Conservation (phyloP, 2,888 invertebrate species). For the Drosophila heteroneura region DNA sequence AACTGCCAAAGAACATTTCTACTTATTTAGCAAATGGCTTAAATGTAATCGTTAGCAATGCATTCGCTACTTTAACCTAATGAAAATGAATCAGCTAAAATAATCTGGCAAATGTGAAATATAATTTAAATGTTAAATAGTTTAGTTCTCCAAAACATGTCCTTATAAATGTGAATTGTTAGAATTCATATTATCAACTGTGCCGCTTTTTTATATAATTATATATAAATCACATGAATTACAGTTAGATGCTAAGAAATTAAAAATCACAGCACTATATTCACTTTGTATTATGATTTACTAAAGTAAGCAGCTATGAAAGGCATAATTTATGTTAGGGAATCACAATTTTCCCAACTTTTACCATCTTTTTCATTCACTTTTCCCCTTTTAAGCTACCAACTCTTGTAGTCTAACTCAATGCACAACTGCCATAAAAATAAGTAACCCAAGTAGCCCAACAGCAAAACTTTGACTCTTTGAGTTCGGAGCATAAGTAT, state of each 20-base stretch:
- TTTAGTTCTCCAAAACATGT: not conserved
- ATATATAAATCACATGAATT: constrained; percentile 16
- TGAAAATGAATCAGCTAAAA: not conserved
- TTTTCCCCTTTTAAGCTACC: not conserved
- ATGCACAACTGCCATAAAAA: constrained; percentile 58
- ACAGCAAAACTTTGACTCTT: constrained; percentile 48
- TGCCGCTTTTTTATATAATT: not conserved
- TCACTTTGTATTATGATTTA: constrained; percentile 45
- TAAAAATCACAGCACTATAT: constrained; percentile 22
- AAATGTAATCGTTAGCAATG: not conserved
- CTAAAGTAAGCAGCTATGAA: constrained; percentile 33
- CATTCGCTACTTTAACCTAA: not conserved
- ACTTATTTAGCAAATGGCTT: not conserved
- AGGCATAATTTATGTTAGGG: constrained; percentile 38
- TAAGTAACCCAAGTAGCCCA: constrained; percentile 33
- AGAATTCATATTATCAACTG: not conserved
- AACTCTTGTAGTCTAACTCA: constrained; percentile 34
- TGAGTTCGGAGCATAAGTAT: constrained; percentile 19
- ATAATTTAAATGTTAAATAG: not conserved
- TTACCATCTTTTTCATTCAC: not conserved
- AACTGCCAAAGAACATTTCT: constrained; percentile 30
- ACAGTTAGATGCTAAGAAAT: constrained; percentile 12
- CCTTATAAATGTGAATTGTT: not conserved
- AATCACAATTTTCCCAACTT: constrained; percentile 43
- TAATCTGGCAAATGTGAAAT: not conserved